Conservation (phyloP, 2,888 invertebrate species). For the Drosophila ustulata region DNA sequence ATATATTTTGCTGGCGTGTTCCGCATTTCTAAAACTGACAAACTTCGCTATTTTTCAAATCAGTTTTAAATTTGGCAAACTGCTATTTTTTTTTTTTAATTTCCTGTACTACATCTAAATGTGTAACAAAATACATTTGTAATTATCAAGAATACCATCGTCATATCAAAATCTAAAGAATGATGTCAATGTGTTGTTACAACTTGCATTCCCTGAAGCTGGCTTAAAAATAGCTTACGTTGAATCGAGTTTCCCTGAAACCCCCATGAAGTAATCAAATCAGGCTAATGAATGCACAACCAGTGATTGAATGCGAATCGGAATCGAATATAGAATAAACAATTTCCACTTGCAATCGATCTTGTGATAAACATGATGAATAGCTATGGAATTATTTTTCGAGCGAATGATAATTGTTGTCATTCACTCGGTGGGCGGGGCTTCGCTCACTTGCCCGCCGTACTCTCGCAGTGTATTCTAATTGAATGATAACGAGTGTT, state of each 20-base stretch:
- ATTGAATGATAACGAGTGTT: constrained; percentile 13
- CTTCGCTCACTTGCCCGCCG: not conserved
- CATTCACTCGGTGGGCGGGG: constrained; percentile 7
- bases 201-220: not conserved
- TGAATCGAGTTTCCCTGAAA: not conserved
- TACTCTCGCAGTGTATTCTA: not conserved
- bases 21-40: not conserved
- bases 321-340: not conserved
- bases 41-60: too few species aligned
- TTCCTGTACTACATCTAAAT: too few species aligned
- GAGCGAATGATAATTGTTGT: constrained; percentile 22
- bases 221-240: not conserved
- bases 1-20: not conserved
- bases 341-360: constrained; percentile 14
- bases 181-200: not conserved
- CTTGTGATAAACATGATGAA: constrained; percentile 47
- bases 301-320: constrained; percentile 11
- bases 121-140: too few species aligned
- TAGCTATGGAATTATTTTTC: constrained; percentile 29
- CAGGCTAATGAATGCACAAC: constrained; percentile 22
- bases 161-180: too few species aligned
- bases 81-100: too few species aligned
- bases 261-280: not conserved
- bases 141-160: too few species aligned
- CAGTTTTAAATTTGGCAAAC: too few species aligned